Evolutionary conservation across 2,113 vertebrate genomes (phyloP).

Genomic region (Neogale vison): DNA sequence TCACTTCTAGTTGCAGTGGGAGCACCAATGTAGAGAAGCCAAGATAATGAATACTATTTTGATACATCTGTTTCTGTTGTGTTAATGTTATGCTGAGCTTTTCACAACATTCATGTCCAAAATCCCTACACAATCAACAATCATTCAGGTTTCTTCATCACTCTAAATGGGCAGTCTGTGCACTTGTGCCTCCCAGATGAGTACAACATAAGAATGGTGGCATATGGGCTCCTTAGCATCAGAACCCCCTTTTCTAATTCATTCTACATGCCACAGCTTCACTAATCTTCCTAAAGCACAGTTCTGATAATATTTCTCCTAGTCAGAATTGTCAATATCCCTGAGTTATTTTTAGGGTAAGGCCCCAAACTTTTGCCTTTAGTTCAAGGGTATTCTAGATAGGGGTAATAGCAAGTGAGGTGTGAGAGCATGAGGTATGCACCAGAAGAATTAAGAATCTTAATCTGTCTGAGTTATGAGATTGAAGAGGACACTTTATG

Average conservation of each 20-base stretch:
- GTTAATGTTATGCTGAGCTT: conserved; percentile 80
- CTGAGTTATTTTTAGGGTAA: not conserved
- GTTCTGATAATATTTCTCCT: not conserved
- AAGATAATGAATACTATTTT: conserved; percentile 73
- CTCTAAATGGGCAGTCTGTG: conserved; percentile 47
- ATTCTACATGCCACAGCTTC: not conserved
- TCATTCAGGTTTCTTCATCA: conserved; percentile 71
- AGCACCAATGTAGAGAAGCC: conserved; percentile 58
- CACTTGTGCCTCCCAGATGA: not conserved
- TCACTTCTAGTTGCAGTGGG: conserved; percentile 70
- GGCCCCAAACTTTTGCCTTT: not conserved
- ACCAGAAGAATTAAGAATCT: not conserved
- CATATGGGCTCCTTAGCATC: not conserved
- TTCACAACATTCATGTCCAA: conserved; percentile 75
- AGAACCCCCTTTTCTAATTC: not conserved
- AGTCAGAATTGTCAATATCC: not conserved
- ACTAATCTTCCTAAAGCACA: not conserved
- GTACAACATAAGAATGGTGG: not conserved
- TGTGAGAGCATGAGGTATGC: not conserved
- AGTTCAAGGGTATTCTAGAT: not conserved
- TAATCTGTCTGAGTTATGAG: not conserved
- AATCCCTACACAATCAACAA: conserved; percentile 78
- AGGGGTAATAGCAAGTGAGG: not conserved
- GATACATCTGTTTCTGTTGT: conserved; percentile 68
- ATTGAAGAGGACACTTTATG: not conserved